Evolutionary conservation across 2,797 vertebrate genomes (phyloP).

Genomic region (Enteromius treurensis): DNA sequence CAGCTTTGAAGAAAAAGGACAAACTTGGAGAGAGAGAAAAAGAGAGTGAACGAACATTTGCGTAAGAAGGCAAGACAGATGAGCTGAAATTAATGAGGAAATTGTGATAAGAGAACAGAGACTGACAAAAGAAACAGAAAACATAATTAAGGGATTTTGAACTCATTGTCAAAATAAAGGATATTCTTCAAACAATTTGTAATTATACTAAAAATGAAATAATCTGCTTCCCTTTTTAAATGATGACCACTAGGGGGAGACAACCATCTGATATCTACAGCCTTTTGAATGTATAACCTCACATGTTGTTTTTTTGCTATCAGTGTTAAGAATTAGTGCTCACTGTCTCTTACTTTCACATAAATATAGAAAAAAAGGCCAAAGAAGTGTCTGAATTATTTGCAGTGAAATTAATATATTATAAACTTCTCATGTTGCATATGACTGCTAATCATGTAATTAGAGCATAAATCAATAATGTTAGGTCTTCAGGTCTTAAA

Average conservation of each 20-base stretch:
- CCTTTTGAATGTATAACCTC: slow-evolving; percentile 36
- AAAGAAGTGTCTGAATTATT: background rate
- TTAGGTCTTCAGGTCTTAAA: background rate
- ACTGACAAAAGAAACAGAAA: slow-evolving; percentile 41
- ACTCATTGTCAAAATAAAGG: slow-evolving; percentile 16
- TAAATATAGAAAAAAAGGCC: background rate
- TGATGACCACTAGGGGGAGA: slow-evolving; percentile 77
- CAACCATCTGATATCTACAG: slow-evolving; percentile 68
- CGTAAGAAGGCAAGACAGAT: slow-evolving; percentile 29
- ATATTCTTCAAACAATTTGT: slow-evolving; percentile 7
- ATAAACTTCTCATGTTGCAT: background rate
- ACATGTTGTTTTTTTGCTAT: background rate
- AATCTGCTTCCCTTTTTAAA: background rate
- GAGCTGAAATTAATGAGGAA: slow-evolving; percentile 23
- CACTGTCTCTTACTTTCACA: background rate
- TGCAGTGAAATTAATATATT: background rate
- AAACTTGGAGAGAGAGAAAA: slow-evolving; percentile 60
- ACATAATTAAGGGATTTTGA: slow-evolving; percentile 17
- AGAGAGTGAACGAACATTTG: slow-evolving; percentile 34
- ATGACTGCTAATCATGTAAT: background rate
- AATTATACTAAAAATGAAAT: background rate
- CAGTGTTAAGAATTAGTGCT: background rate
- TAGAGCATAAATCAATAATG: background rate
- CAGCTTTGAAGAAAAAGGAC: slow-evolving; percentile 62
- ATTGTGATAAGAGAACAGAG: slow-evolving; percentile 30